Conservation (phyloP, 2,797 vertebrate species). For the Argya squamiceps region DNA sequence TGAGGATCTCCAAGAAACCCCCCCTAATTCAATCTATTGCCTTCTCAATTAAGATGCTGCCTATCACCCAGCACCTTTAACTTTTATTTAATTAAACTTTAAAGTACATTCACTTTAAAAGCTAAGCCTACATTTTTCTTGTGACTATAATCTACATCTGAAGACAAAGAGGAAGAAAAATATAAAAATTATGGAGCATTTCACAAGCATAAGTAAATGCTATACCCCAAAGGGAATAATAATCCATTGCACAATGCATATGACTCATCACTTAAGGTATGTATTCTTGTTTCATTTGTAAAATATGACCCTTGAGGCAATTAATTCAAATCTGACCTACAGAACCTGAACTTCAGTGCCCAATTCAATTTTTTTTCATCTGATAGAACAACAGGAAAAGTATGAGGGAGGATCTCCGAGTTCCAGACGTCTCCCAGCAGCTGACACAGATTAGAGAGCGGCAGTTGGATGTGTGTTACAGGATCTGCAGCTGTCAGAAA, state of each 20-base stretch:
- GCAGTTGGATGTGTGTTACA: conserved; percentile 1
- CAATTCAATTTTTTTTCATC: conserved; percentile 50
- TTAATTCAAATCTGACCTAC: conserved; percentile 66
- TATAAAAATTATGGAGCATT: conserved; percentile 15
- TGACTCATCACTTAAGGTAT: conserved; percentile 57
- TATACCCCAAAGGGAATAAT: conserved; percentile 28
- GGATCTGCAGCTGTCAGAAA: conserved; percentile 25
- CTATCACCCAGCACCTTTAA: conserved; percentile 65
- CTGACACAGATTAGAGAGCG: conserved; percentile 34
- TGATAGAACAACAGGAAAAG: conserved; percentile 39
- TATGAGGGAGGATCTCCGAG: conserved; percentile 15
- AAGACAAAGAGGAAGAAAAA: conserved; percentile 11
- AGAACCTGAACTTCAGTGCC: conserved; percentile 45
- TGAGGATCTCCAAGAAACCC: conserved; percentile 73
- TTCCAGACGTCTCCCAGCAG: conserved; percentile 49
- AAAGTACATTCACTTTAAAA: conserved; percentile 44
- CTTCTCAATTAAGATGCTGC: conserved; percentile 71
- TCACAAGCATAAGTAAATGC: conserved; percentile 41
- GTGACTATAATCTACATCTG: background rate
- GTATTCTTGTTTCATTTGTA: conserved; percentile 48
- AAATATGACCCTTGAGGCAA: conserved; percentile 59
- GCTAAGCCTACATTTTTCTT: conserved; percentile 1
- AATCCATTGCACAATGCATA: conserved; percentile 38
- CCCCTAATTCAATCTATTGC: conserved; percentile 77
- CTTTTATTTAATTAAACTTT: conserved; percentile 68